Conservation (phyloP, 2,888 invertebrate genomes). For the Caenorhabditis sulstoni region DNA sequence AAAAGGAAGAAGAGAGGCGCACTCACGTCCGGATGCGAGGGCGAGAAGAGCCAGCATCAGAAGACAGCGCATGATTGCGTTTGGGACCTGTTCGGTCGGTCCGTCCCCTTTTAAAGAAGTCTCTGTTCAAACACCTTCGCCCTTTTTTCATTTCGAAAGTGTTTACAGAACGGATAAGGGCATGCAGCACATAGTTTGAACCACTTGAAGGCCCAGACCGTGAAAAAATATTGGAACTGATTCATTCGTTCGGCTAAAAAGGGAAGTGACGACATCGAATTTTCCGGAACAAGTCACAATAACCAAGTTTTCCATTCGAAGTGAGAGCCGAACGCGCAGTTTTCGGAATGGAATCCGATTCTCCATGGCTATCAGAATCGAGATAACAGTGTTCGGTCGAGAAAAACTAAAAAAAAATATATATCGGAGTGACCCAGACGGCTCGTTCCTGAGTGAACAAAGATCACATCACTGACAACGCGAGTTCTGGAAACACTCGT, state of each 20-base stretch:
- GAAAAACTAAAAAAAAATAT: too few relatives aligned
- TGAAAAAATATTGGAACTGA: conserved; percentile 30
- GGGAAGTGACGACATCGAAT: conserved; percentile 38
- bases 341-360: too few relatives aligned
- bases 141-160: conserved; percentile 22
- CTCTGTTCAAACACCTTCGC: conserved; percentile 34
- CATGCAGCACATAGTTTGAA: conserved; percentile 54
- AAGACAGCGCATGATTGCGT: conserved; percentile 30
- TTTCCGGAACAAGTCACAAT: not conserved
- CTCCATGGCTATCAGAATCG: too few relatives aligned
- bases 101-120: conserved; percentile 16
- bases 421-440: too few relatives aligned
- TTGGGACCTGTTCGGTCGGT: conserved; percentile 8
- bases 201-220: conserved; percentile 38
- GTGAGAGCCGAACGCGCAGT: too few relatives aligned
- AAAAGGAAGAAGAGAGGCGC: not conserved
- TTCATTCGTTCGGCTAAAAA: conserved; percentile 20
- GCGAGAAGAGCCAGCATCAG: conserved; percentile 1
- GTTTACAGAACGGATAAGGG: conserved; percentile 43
- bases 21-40: not conserved
- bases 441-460: too few relatives aligned
- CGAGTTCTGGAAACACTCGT: too few relatives aligned
- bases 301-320: not conserved
- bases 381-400: too few relatives aligned
- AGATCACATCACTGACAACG: too few relatives aligned